phyloP scores from a whole-genome alignment of 2,113 vertebrate genomes.

The Pithys albifrons region DNA sequence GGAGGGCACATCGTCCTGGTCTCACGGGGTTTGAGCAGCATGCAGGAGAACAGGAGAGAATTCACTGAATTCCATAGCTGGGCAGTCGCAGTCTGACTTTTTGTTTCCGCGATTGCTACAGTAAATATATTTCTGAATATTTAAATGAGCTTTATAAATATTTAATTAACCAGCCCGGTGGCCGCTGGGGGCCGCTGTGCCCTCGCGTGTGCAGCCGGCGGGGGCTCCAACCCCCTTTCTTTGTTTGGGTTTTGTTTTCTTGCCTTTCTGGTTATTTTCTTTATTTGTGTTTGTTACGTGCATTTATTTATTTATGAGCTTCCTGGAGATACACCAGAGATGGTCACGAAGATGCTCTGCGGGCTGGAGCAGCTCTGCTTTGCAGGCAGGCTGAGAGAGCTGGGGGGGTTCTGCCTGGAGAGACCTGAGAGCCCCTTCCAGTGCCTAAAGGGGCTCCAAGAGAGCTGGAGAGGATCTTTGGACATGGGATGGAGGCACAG shows the following conservation, averaged over 20 bases:
- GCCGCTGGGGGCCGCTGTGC: constrained; percentile 20
- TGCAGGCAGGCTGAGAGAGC: not conserved
- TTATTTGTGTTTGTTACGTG: not conserved
- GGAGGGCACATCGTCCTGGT: accelerated
- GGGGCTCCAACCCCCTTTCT: too few relatives aligned
- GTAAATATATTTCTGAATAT: not conserved
- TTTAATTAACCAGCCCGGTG: not conserved
- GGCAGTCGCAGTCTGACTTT: not conserved
- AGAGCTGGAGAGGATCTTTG: not conserved
- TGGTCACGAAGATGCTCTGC: not conserved
- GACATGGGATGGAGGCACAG: not conserved
- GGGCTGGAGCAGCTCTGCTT: not conserved
- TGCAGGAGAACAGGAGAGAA: not conserved
- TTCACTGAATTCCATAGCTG: not conserved
- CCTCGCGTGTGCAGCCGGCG: not conserved
- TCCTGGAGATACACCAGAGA: not conserved
- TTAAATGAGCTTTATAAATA: not conserved
- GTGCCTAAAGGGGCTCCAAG: not conserved
- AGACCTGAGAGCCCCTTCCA: not conserved
- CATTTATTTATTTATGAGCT: not conserved
- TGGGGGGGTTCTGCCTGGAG: not conserved
- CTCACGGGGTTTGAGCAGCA: not conserved
- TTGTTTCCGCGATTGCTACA: not conserved
- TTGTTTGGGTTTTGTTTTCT: not conserved
- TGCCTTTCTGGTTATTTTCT: not conserved